Percentiles rank a stretch among this genome's conserved stretches.
phyloP scores from a whole-genome alignment of 2,888 invertebrate species.

The Cyaniris semiargus region DNA sequence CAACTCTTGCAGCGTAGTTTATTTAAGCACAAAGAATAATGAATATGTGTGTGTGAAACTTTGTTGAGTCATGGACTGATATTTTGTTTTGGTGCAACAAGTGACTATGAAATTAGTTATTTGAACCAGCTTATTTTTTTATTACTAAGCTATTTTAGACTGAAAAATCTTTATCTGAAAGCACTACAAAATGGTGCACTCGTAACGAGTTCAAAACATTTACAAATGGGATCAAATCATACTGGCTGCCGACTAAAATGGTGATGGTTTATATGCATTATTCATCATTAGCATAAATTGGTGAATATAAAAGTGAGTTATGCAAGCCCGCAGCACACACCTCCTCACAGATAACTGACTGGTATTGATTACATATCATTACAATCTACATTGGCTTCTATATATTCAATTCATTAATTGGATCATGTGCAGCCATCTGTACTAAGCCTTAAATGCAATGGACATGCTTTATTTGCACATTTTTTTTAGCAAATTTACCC shows the following conservation, averaged over 20 bases:
- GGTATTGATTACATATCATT: conserved; percentile 10
- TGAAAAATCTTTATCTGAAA: background rate
- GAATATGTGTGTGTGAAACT: background rate
- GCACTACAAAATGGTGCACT: background rate
- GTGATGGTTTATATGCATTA: background rate
- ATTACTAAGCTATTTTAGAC: background rate
- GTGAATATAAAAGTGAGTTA: conserved; percentile 8
- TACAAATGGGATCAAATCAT: background rate
- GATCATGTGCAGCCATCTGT: background rate
- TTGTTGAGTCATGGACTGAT: background rate
- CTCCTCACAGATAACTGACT: background rate
- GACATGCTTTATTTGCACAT: background rate
- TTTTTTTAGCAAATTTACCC: background rate
- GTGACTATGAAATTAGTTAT: background rate
- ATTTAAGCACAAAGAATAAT: background rate
- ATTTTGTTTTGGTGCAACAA: background rate
- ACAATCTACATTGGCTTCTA: background rate
- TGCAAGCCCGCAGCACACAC: background rate
- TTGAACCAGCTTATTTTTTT: background rate
- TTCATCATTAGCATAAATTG: background rate
- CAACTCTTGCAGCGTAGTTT: background rate
- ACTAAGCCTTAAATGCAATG: background rate
- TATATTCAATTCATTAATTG: conserved; percentile 1
- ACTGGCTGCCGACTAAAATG: background rate
- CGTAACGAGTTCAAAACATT: background rate